Evolutionary conservation across 2,797 vertebrate species (phyloP), one percentile per base, ranked within the genome.

Genomic region (Mycteria americana): DNA sequence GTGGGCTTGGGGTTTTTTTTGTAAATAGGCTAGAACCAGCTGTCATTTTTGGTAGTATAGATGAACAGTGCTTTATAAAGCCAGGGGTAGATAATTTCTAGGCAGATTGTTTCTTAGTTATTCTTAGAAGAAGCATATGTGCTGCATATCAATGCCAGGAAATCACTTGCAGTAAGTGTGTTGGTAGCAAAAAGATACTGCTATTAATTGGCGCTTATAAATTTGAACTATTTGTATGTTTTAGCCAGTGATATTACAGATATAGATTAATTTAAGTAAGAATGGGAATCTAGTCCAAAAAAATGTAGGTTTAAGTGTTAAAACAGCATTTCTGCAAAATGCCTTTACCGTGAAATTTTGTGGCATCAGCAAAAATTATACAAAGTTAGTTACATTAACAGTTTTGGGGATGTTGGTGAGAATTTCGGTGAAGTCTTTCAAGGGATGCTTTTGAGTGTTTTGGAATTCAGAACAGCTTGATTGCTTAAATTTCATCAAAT

Each of bases 101-200:
- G 96, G 93, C 96, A 98, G 94, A 96, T 96, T 97, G 88, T 93
- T 96, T 94, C 86, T 97, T 96, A 96, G 94, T 96, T 98, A 97
- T 97, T 98, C 96, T 97, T 97, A 97, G 97, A 92, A 93, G 85
- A 95, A 97, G 43, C 97, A 97, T 97, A 97, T 97, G 96, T 95
- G 82, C 64, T 83, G 69, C 51, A 86, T 88, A 92, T 59, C 63
- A 87, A 80, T 96, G 96, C 92, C 97, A 98, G 87, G 73, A 97
- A 96, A 96, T 93, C 87, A 96, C 94, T 97, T 97, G 86, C 60
- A 78, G 92, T 85, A 89, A 96, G 72, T 56, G 89, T 81, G 37
- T 73, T 68, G 51, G 91, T 82, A 89, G 91, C 25, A 83, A 79
- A 70, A 93, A 95, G 65, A 53, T 56, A 41, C 35, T 90, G 89